Evolutionary conservation across 2,113 vertebrate genomes (phyloP).

Genomic region (Oncorhynchus kisutch): DNA sequence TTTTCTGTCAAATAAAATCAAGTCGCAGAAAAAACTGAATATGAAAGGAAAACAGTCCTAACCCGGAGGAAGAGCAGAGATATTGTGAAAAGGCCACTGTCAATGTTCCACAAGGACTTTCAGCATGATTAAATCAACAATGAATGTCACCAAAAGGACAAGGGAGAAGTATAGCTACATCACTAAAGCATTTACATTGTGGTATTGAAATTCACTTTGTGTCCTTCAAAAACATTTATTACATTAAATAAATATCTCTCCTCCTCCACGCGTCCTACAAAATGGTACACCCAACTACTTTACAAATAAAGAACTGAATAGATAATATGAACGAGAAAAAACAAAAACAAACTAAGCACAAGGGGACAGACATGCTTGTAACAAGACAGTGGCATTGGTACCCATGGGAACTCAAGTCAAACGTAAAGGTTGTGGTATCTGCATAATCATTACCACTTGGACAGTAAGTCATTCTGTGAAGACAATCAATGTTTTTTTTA

Average conservation of each 20-base stretch:
- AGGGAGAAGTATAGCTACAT: neutral
- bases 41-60: slow-evolving; percentile 62
- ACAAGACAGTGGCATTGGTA: slow-evolving; percentile 35
- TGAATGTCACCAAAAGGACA: slow-evolving; percentile 19
- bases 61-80: slow-evolving; percentile 44
- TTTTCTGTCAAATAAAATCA: slow-evolving; percentile 66
- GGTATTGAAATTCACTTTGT: neutral
- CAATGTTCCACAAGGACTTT: slow-evolving; percentile 31
- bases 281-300: neutral
- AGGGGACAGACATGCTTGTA: neutral
- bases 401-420: slow-evolving; percentile 64
- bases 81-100: slow-evolving; percentile 32
- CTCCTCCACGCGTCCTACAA: neutral
- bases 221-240: slow-evolving; percentile 4
- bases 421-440: slow-evolving; percentile 74
- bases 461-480: slow-evolving; percentile 74
- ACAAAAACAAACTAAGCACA: neutral
- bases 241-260: neutral
- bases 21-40: slow-evolving; percentile 52
- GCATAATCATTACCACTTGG: slow-evolving; percentile 72
- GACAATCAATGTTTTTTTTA: slow-evolving; percentile 78
- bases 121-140: slow-evolving; percentile 45
- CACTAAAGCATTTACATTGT: neutral
- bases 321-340: neutral
- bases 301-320: neutral